Evolutionary conservation across 2,888 invertebrate species (phyloP).

Genomic region (Cephus pygmeus): DNA sequence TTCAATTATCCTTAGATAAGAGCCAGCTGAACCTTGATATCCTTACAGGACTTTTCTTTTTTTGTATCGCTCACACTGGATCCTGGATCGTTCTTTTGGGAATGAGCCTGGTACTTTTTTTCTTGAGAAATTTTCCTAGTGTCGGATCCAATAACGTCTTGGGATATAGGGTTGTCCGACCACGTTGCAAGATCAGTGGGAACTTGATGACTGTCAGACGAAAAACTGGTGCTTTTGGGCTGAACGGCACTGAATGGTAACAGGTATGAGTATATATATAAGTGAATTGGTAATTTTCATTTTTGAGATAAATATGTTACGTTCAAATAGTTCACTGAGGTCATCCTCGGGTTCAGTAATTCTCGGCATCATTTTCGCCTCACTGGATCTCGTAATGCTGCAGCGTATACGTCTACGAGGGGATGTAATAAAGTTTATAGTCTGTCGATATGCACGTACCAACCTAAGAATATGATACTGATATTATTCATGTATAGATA

Average conservation of each 20-base stretch:
- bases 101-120: background rate
- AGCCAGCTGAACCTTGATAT: background rate
- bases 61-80: background rate
- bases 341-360: background rate
- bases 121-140: background rate
- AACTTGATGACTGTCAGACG: background rate
- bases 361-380: background rate
- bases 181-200: background rate
- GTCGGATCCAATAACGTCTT: background rate
- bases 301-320: background rate
- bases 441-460: conserved; percentile 5
- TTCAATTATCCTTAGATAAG: conserved; percentile 33
- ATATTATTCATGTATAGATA: background rate
- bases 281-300: background rate
- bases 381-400: background rate
- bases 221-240: background rate
- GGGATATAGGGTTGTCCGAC: too few relatives aligned
- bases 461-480: background rate
- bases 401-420: conserved; percentile 9
- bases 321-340: background rate
- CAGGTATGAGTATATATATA: background rate
- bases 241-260: background rate
- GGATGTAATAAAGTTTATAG: conserved; percentile 15
- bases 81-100: background rate
- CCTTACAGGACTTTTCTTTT: background rate